phyloP scores from a whole-genome alignment of 2,888 invertebrate genomes.

The Caenorhabditis macrosperma region DNA sequence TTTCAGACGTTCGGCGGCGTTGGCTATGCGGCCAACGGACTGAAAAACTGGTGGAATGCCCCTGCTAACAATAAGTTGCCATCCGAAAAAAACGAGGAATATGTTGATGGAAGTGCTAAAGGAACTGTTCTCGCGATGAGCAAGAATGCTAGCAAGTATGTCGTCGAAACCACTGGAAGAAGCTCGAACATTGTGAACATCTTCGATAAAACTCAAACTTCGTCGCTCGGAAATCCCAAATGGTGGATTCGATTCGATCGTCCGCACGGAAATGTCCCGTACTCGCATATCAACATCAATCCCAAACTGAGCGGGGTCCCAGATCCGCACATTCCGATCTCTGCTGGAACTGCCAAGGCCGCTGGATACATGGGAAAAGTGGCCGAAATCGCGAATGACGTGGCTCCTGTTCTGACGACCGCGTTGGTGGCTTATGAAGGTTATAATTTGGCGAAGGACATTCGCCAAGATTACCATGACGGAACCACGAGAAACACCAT shows the following conservation, averaged over 20 bases:
- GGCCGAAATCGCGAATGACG: conserved; percentile 10
- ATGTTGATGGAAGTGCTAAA: not conserved
- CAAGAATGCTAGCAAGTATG: not conserved
- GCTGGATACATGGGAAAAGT: not conserved
- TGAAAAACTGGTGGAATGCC: not conserved
- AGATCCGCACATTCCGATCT: not conserved
- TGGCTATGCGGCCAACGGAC: not conserved
- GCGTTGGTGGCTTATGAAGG: conserved; percentile 9
- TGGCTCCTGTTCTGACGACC: conserved; percentile 2
- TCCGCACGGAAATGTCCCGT: not conserved
- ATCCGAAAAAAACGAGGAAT: not conserved
- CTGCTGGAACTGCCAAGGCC: not conserved
- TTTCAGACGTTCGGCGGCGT: too few relatives aligned
- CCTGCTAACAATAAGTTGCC: not conserved
- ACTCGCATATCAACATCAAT: not conserved
- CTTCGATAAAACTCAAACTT: not conserved
- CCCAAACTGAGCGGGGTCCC: not conserved
- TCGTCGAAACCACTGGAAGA: not conserved
- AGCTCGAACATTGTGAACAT: not conserved
- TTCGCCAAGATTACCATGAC: conserved; percentile 8
- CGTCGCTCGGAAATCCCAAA: not conserved
- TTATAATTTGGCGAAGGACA: conserved; percentile 1
- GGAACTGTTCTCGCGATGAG: conserved; percentile 5
- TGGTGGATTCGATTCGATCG: not conserved
- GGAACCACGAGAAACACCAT: conserved; percentile 26